Conservation (phyloP, 2,797 vertebrate genomes). For the Danio choprae region DNA sequence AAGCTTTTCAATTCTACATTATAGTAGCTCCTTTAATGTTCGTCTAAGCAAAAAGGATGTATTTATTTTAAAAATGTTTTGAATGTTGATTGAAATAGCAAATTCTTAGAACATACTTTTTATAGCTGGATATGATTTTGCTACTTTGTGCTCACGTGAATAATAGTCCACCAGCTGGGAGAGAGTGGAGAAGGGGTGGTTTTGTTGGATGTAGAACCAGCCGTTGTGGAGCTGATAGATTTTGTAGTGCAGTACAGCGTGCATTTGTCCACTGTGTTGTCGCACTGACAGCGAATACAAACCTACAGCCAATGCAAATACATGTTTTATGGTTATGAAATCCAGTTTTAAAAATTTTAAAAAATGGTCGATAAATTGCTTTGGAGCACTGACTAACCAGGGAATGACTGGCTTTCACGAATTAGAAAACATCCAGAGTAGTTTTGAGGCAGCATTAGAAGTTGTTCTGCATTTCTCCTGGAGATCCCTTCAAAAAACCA, state of each 20-base stretch:
- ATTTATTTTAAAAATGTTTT: too few species aligned
- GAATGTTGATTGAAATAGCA: too few species aligned
- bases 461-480: constrained; percentile 83
- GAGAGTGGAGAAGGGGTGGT: constrained; percentile 83
- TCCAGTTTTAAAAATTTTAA: not conserved
- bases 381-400: constrained; percentile 71
- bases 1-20: too few species aligned
- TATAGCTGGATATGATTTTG: too few species aligned
- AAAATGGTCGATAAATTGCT: not conserved
- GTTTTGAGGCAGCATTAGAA: constrained; percentile 82
- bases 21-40: too few species aligned
- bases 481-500: constrained; percentile 87
- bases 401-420: constrained; percentile 83
- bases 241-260: constrained; percentile 82
- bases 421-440: constrained; percentile 84
- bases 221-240: constrained; percentile 81
- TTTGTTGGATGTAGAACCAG: constrained; percentile 85
- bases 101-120: too few species aligned
- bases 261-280: constrained; percentile 59
- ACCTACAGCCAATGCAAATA: constrained; percentile 68
- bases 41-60: too few species aligned
- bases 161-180: constrained; percentile 85
- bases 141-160: constrained; percentile 72
- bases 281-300: constrained; percentile 83
- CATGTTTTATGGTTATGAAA: not conserved